Base-by-base conservation (phyloP, 2,113 vertebrate species). In the Choloepus hoffmanni region DNA sequence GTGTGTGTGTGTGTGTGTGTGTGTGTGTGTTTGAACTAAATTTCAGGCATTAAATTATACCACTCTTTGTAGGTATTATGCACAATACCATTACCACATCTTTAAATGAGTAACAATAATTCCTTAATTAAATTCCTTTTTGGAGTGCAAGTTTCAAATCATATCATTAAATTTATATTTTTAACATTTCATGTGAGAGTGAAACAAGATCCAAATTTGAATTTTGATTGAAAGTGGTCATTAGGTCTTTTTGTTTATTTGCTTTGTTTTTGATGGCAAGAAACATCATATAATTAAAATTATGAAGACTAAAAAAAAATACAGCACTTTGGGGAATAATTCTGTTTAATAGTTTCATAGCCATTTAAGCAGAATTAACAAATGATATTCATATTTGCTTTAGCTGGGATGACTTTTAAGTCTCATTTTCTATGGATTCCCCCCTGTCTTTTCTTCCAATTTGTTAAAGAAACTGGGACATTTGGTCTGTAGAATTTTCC, bases 141-240 rank as follows among this genome's bases (percentile, higher is more conserved):
- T 77, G 60, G 7, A 9, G 5, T 58, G 93, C 14, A 26, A n/a
- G 84, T 83, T 90, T 86, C 8, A 36, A 91, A 30, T 40, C 48
- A 13, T 45, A n/a, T 77, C 23, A 85, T 62, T 60, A 58, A 89
- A 58, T 62, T 73, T 0, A 55, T 43, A 70, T 43, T 88, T 76
- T 90, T 26, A 85, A 81, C 3, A 85, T 36, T 90, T 67, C 24
- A 1, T 74, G 14, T 55, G 0, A 84, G 7, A 72, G 72, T 90
- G 19, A 92, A 81, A 90, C 9, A 60, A 83, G 53, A 85, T 36
- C 55, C 76, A 88, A 73, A 67, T 92, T 74, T 50, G 48, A 95
- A 72, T 76, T 94, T 30, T 90, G 16, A 82, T 58, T 83, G 26
- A 45, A 70, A 76, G 0, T 26, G 58, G 18, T 78, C 48, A 5